A percentile compares a stretch with the other conserved stretches of the same genome.
Conservation (phyloP, 2,888 invertebrate genomes). For the Malachius bipustulatus region DNA sequence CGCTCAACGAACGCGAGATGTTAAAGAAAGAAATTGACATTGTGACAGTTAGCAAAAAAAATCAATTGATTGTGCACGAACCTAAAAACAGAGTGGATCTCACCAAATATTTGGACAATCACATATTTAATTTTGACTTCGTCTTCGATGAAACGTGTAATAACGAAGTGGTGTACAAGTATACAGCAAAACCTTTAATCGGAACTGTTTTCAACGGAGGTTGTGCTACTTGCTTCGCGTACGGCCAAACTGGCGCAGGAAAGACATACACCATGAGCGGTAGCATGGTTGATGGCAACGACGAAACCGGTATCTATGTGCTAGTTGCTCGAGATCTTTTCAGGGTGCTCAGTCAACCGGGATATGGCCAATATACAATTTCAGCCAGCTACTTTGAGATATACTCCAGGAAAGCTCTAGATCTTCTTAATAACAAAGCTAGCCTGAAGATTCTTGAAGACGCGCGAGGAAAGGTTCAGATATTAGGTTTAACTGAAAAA, state of each 20-base stretch:
- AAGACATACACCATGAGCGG: conserved; percentile 99
- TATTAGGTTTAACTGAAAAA: conserved; percentile 90
- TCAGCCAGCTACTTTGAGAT: conserved; percentile 98
- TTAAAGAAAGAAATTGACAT: conserved; percentile 86
- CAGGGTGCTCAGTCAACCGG: conserved; percentile 61
- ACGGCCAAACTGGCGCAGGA: conserved; percentile 97
- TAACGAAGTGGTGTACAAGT: conserved; percentile 97
- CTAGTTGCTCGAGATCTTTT: conserved; percentile 95
- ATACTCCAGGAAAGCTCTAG: conserved; percentile 94
- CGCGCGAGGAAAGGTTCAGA: conserved; percentile 94
- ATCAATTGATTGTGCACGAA: conserved; percentile 80
- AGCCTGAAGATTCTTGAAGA: conserved; percentile 93
- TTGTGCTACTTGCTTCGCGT: conserved; percentile 99
- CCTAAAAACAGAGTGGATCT: conserved; percentile 92
- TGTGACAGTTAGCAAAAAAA: conserved; percentile 87
- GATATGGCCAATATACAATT: conserved; percentile 78
- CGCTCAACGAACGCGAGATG: conserved; percentile 83
- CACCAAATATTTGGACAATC: conserved; percentile 96
- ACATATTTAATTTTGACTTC: conserved; percentile 96
- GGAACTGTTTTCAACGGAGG: conserved; percentile 97
- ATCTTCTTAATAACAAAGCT: conserved; percentile 79
- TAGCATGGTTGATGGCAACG: conserved; percentile 84
- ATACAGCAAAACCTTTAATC: conserved; percentile 95
- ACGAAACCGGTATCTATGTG: conserved; percentile 93
- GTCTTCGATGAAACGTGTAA: conserved; percentile 92